phyloP scores from a whole-genome alignment of 2,888 invertebrate genomes.

The Polylopha cassiicola region DNA sequence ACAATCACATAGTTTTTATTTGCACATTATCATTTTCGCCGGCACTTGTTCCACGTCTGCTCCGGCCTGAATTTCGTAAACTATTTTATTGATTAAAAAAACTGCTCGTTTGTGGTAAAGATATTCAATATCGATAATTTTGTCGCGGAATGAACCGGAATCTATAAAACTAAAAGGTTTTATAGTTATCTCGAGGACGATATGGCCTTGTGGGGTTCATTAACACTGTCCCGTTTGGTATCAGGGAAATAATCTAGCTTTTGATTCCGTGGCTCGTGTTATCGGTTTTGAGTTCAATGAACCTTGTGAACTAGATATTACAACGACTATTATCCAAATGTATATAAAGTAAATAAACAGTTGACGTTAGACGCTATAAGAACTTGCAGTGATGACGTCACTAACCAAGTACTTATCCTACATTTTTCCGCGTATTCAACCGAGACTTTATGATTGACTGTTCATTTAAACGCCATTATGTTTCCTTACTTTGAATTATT shows the following conservation, averaged over 20 bases:
- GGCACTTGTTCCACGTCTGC: constrained; percentile 39
- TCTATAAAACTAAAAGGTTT: constrained; percentile 71
- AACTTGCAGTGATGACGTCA: no score
- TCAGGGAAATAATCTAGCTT: constrained; percentile 62
- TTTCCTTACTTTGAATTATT: no score
- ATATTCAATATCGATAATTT: constrained; percentile 65
- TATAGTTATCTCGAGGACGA: constrained; percentile 64
- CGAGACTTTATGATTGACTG: no score
- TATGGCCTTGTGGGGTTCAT: constrained; percentile 70
- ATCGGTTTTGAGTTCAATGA: constrained; percentile 29
- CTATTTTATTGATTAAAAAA: constrained; percentile 43
- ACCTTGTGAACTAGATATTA: constrained; percentile 17
- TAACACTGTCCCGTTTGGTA: constrained; percentile 58
- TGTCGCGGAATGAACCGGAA: constrained; percentile 63
- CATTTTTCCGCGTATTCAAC: no score
- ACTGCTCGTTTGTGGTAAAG: constrained; percentile 58
- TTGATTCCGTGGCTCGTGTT: constrained; percentile 51
- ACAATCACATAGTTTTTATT: constrained; percentile 36
- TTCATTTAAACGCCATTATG: no score
- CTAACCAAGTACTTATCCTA: no score
- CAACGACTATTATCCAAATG: no score
- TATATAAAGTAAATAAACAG: no score
- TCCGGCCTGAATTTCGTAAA: constrained; percentile 38
- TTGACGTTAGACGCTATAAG: no score
- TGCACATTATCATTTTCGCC: constrained; percentile 41